Base-by-base conservation (phyloP, 1,140 invertebrate genomes). In the Meloidogyne floridensis region DNA sequence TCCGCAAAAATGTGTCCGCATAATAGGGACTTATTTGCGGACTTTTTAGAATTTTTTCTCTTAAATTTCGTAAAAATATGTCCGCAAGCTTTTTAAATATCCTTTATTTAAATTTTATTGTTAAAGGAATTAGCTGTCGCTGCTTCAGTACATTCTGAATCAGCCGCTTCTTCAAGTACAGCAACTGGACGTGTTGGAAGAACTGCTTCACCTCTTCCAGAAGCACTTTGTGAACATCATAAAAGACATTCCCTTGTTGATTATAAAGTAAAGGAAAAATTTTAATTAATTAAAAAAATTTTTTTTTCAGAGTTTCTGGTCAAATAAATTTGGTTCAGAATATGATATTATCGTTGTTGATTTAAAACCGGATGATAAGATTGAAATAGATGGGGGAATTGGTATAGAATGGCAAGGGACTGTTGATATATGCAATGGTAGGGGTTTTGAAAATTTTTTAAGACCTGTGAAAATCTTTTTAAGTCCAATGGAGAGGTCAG, bases 391-490 rank as follows among this genome's bases (percentile, higher is more conserved):
- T 86, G 95, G 95, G 82, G 96, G 96, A 18, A 92, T 98, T 43
- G 96, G 96, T 9, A 98, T 98, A 82, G 96, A 95, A 80, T 92
- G 98, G 75, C 96, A 98, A 91, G 97, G 96, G 73, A 98, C 96
- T 0, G 96, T 97, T 20, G 95, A 97, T 88, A 94, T 96, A 59
- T 95, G 96, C 90, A 94, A 95, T 84, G 95, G 95, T 3, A 32
- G 32, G 32, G 32, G 32, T 32, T 32, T 32, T 32, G 32, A 32
- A 32, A 32, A 32, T 32, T 32, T 32, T 32, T 32, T 32, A 32
- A 32, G 32, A 32, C 32, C 32, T 32, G 32, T 32, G 32, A 32
- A 32, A 32, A 32, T 32, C 32, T 32, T 32, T 32, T 32, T 32
- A 32, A 32, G 32, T 32, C 32, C 32, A 32, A 32, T 32, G 32